Conservation (phyloP, 2,888 invertebrate species). For the Phaonia tiefii region DNA sequence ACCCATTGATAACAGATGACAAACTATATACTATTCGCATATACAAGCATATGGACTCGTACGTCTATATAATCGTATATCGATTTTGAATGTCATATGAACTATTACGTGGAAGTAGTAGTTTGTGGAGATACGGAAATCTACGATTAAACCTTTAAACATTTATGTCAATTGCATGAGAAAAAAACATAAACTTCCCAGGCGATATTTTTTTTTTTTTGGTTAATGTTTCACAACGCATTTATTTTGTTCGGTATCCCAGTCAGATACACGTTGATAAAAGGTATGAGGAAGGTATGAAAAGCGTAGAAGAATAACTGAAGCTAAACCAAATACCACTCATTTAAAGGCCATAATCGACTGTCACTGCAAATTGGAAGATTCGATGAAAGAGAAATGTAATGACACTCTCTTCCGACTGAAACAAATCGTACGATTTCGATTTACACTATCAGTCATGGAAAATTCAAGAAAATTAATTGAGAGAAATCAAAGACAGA, state of each 20-base stretch:
- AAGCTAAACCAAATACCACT: no score
- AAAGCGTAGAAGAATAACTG: slow-evolving; percentile 5
- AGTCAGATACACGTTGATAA: background rate
- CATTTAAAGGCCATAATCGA: no score
- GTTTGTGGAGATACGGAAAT: slow-evolving; percentile 13
- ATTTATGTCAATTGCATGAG: slow-evolving; percentile 48
- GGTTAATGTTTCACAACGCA: background rate
- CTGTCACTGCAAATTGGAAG: no score
- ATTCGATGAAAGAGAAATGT: no score
- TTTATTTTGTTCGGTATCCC: background rate
- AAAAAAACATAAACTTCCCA: slow-evolving; percentile 38
- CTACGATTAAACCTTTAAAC: slow-evolving; percentile 17
- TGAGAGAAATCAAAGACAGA: no score
- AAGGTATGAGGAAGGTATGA: background rate
- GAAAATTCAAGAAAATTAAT: no score
- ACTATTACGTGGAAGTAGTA: no score
- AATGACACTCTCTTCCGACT: no score
- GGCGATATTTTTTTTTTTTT: slow-evolving; percentile 26
- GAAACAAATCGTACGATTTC: no score
- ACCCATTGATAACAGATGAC: slow-evolving; percentile 40
- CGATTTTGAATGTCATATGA: background rate
- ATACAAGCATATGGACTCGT: no score
- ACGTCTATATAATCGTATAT: no score
- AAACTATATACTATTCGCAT: background rate
- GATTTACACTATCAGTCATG: no score